Conservation (phyloP, 2,113 vertebrate genomes). For the Ahaetulla prasina region DNA sequence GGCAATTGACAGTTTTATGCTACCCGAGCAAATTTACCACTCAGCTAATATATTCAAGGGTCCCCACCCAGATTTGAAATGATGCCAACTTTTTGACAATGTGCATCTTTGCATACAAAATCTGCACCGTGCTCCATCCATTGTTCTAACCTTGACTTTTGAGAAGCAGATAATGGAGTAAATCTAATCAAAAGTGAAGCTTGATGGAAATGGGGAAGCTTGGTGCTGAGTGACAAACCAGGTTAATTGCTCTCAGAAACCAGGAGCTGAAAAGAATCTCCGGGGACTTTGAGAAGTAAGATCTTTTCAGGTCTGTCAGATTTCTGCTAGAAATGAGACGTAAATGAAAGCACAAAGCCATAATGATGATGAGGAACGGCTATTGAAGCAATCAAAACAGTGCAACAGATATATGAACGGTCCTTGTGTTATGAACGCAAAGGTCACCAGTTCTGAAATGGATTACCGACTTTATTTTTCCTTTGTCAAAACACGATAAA, state of each 20-base stretch:
- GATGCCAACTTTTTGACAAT: not conserved
- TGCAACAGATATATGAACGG: conserved; percentile 41
- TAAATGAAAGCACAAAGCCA: conserved; percentile 31
- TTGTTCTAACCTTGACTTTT: conserved; percentile 10
- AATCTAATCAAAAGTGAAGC: conserved; percentile 25
- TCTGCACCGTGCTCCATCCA: not conserved
- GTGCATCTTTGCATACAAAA: not conserved
- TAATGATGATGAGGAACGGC: conserved; percentile 34
- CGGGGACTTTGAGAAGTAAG: not conserved
- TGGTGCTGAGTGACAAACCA: conserved; percentile 33
- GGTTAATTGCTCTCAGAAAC: conserved; percentile 14
- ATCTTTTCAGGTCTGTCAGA: conserved; percentile 41
- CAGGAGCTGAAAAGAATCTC: conserved; percentile 32
- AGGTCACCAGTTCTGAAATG: not conserved
- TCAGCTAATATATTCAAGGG: not conserved
- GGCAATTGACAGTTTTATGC: not conserved
- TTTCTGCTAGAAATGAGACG: conserved; percentile 24
- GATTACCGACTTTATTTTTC: not conserved
- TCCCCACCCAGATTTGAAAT: not conserved
- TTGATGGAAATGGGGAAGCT: conserved; percentile 48
- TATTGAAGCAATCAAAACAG: conserved; percentile 41
- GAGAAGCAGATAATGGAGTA: not conserved
- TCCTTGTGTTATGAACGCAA: conserved; percentile 30
- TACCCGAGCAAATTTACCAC: not conserved
- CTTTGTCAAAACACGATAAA: not conserved